A percentile compares a stretch with the other conserved stretches of the same genome.
These are phyloP conservation scores for Ophion costatus DNA, from an alignment of 2,888 invertebrate genomes.

Conservation along the genomic window DNA sequence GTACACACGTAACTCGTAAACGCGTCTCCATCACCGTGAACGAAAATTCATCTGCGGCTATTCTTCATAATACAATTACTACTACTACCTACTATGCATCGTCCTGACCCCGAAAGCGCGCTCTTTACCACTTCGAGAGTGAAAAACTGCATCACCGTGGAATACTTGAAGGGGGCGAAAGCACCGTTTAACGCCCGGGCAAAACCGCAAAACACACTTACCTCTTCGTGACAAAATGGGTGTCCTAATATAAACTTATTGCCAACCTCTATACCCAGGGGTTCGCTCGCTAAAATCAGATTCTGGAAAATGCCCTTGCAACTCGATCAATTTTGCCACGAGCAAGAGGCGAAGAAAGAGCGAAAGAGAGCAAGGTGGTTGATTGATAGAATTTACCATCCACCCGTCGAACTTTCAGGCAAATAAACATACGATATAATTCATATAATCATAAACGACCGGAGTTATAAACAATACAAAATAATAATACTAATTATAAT, in stretches of 20 bases:
- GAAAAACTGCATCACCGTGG: slow-evolving; percentile 13
- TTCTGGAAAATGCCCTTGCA: slow-evolving; percentile 38
- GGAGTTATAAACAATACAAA: too few relatives aligned
- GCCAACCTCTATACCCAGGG: slow-evolving; percentile 2
- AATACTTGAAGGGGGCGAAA: background rate
- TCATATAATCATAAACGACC: too few relatives aligned
- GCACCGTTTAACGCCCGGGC: background rate
- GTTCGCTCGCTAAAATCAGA: slow-evolving; percentile 51
- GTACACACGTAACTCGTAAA: background rate
- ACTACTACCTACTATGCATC: background rate
- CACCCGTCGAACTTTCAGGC: too few relatives aligned
- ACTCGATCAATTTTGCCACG: slow-evolving; percentile 51
- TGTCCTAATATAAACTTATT: slow-evolving; percentile 37
- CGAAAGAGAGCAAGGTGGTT: background rate
- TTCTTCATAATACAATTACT: background rate
- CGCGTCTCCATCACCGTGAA: background rate
- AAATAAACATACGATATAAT: too few relatives aligned
- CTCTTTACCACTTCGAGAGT: slow-evolving; percentile 48
- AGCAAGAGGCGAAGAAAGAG: background rate
- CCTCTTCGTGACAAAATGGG: slow-evolving; percentile 31
- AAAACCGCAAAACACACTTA: slow-evolving; percentile 26
- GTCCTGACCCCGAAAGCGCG: slow-evolving; percentile 35
- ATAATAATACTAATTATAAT: too few relatives aligned
- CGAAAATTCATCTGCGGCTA: background rate
- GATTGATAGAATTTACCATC: too few relatives aligned